These are phyloP conservation scores for Paracyclopina nana DNA, from an alignment of 1,140 invertebrate genomes.

Conservation along the genomic window DNA sequence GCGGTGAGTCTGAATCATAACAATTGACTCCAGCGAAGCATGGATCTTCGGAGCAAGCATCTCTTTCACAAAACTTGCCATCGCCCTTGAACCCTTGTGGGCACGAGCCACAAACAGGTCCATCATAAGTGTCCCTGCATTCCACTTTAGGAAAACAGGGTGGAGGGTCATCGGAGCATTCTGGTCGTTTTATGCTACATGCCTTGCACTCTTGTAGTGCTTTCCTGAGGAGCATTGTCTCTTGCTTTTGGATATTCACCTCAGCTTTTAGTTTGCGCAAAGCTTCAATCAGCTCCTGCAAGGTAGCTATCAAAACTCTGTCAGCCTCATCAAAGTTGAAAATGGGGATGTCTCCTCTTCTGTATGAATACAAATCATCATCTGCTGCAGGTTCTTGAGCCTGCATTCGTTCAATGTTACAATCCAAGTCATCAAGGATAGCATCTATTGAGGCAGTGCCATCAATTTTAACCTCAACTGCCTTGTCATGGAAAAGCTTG, in stretches of 20 bases:
- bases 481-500: background rate
- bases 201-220: conserved; percentile 55
- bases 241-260: conserved; percentile 37
- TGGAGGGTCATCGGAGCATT: conserved; percentile 19
- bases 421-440: conserved; percentile 6
- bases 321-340: conserved; percentile 18
- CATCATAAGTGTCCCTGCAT: conserved; percentile 48
- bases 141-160: conserved; percentile 36
- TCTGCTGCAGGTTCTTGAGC: background rate
- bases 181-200: conserved; percentile 29
- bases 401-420: background rate
- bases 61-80: conserved; percentile 46
- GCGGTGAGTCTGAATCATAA: conserved; percentile 36
- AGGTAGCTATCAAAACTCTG: conserved; percentile 36
- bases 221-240: conserved; percentile 43
- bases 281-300: conserved; percentile 45
- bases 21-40: conserved; percentile 52
- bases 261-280: conserved; percentile 17
- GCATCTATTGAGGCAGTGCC: background rate
- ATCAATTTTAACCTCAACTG: conserved; percentile 7
- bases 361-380: conserved; percentile 30
- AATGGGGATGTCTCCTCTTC: conserved; percentile 19
- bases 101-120: conserved; percentile 57
- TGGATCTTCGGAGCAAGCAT: conserved; percentile 46
- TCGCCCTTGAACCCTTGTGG: conserved; percentile 61